Base-by-base conservation (phyloP, 2,888 invertebrate genomes). In the Agrochola litura region DNA sequence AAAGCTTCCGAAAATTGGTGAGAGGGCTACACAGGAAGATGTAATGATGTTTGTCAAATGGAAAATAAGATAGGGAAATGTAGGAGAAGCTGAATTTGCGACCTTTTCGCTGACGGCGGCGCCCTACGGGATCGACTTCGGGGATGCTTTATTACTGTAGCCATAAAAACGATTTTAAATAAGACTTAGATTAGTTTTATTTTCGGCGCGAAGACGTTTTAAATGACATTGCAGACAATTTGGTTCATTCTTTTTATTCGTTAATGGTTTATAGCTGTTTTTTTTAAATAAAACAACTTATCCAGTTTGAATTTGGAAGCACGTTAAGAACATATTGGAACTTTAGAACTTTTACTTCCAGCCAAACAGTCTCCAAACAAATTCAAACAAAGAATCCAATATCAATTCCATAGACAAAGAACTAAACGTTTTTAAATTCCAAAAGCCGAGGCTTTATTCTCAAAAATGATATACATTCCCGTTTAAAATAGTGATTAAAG, bases 31-130 rank as follows among this genome's bases (percentile, higher is more conserved):
- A 90, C 94, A 94, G 96, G 95, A 95, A 95, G 94, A 95, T 94
- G 95, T 96, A 96, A 96, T 96, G 96, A 96, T 96, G 96, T 96
- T 96, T 96, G 96, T 96, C 96, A 96, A 96, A 96, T 96, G 96
- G 96, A 96, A 96, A 96, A 96, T 96, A 96, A 96, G 96, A 96
- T 96, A 96, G 96, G 96, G 96, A 96, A 96, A 95, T 95, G 95
- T 95, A 93, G 92, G 91, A 91, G 93, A 91, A 91, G 94, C 93
- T 92, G 94, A 94, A 92, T 92, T 94, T 92, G 94, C 92, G 94
- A 94, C 94, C 94, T 95, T 95, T 94, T 92, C 87, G 94, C 95
- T 94, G 94, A 95, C 79, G 88, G 80, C 92, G 90, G 89, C 87
- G 81, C 83, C 82, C 87, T 78, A 49, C 84, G 88, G 86, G 85